Evolutionary conservation across 2,113 vertebrate genomes (phyloP), one percentile per base, ranked within the genome.

Genomic region (Mesocricetus auratus): DNA sequence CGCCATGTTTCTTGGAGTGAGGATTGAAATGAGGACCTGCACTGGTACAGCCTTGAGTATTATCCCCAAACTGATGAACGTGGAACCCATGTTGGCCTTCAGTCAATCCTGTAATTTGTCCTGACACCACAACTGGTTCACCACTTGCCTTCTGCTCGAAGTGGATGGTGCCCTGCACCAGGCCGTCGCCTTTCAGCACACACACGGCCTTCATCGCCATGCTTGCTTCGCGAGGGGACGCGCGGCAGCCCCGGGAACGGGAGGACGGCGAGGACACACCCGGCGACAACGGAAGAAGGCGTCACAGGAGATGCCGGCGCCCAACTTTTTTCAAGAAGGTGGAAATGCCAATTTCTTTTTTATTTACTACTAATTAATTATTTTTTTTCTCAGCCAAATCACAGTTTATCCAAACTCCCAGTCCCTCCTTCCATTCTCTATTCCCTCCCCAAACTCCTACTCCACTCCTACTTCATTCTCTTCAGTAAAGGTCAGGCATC

Each of bases 21-120:
- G 99, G 99, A 96, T 99, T 99, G 98, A 99, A 99, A 96, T 99
- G 99, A 93, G 99, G 97, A 5, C 99, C 99, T 33, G 99, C 99
- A 96, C 99, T 99, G 94, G 98, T 98, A 98, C 99, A 99, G 9
- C 99, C 99, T 94, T 98, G 98, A 5, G 99, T 99, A 75, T 99
- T 99, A 94, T 99, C 99, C 26, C 99, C 99, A 97, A 98, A 99
- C 26, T 98, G 97, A 11, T 99, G 99, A 53, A 99, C 98, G 0
- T 99, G 99, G 95, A 99, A 99, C 39, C 99, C 99, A 58, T 99
- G 99, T 2, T 97, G 82, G 7, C 99, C 99, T 77, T 98, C 97
- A 24, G 89, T 7, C 97, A 99, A 68, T 3, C 98, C 98, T 13
- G 3, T 66, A 88, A 99, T 99, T 2, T 0, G 24, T 81, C 99